Conservation (phyloP, 1,140 invertebrate species). For the Macrocentrus cingulum region DNA sequence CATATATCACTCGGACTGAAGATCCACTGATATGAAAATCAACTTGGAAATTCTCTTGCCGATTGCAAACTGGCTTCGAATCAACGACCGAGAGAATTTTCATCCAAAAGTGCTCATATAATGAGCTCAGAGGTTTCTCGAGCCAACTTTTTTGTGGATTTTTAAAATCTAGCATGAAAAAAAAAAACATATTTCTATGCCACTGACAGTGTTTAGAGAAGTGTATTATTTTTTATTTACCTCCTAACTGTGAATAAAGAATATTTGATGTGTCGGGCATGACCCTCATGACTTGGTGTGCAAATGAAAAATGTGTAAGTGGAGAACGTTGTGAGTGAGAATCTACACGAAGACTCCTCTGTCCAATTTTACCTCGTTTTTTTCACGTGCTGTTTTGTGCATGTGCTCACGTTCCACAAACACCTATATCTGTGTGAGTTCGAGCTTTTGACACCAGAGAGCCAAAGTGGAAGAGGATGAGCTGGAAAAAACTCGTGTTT, state of each 20-base stretch:
- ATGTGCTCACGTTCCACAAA: slow-evolving; percentile 1
- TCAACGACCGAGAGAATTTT: too few species aligned
- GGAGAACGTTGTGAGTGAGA: slow-evolving; percentile 22
- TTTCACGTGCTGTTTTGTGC: slow-evolving; percentile 5
- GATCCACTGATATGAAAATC: too few species aligned
- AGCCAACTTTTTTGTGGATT: too few species aligned
- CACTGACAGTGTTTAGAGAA: background rate
- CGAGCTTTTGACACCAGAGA: slow-evolving; percentile 26
- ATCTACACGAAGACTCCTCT: background rate
- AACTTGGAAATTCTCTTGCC: too few species aligned
- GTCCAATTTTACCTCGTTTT: slow-evolving; percentile 17
- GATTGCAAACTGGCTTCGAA: too few species aligned
- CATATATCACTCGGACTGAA: too few species aligned
- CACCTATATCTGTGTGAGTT: background rate
- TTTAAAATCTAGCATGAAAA: too few species aligned
- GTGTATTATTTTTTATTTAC: slow-evolving; percentile 6
- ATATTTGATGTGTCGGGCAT: slow-evolving; percentile 7
- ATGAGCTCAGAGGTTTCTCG: too few species aligned
- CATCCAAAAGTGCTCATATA: too few species aligned
- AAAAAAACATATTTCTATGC: background rate
- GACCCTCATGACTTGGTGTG: background rate
- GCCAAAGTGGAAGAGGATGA: background rate
- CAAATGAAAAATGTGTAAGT: slow-evolving; percentile 15
- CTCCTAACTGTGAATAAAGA: background rate
- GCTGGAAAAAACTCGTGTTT: too few species aligned